Conservation (phyloP, 2,888 invertebrate species). For the Lacanobia oleracea region DNA sequence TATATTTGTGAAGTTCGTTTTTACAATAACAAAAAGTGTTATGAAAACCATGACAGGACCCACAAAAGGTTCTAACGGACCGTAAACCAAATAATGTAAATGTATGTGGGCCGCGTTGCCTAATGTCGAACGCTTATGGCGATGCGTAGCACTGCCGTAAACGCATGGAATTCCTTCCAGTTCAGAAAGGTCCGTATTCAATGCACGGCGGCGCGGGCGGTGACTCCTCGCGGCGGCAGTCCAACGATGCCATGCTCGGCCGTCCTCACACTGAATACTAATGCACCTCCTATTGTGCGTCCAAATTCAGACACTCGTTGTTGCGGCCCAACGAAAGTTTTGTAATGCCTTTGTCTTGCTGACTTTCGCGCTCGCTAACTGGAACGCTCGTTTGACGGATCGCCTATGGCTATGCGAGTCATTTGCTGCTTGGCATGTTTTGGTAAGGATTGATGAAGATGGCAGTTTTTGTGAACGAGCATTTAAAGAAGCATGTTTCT, state of each 20-base stretch:
- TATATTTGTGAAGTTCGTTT: slow-evolving; percentile 16
- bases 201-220: slow-evolving; percentile 84
- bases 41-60: slow-evolving; percentile 68
- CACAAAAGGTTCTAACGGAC: slow-evolving; percentile 83
- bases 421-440: slow-evolving; percentile 50
- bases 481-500: slow-evolving; percentile 17
- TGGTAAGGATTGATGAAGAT: slow-evolving; percentile 43
- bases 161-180: slow-evolving; percentile 80
- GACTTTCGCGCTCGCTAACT: slow-evolving; percentile 85
- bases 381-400: slow-evolving; percentile 79
- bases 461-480: slow-evolving; percentile 18
- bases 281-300: slow-evolving; percentile 80
- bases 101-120: slow-evolving; percentile 83
- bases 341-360: slow-evolving; percentile 86
- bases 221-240: slow-evolving; percentile 86
- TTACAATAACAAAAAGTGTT: slow-evolving; percentile 53
- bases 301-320: slow-evolving; percentile 76
- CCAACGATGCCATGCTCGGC: slow-evolving; percentile 81
- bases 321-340: slow-evolving; percentile 84
- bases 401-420: slow-evolving; percentile 48
- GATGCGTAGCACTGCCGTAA: slow-evolving; percentile 78
- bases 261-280: slow-evolving; percentile 84
- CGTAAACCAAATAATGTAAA: slow-evolving; percentile 82
- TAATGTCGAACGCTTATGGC: slow-evolving; percentile 82
- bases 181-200: slow-evolving; percentile 82